Evolutionary conservation across 2,888 invertebrate genomes (phyloP), one percentile per base, ranked within the genome.

Genomic region (Pollenia labialis): DNA sequence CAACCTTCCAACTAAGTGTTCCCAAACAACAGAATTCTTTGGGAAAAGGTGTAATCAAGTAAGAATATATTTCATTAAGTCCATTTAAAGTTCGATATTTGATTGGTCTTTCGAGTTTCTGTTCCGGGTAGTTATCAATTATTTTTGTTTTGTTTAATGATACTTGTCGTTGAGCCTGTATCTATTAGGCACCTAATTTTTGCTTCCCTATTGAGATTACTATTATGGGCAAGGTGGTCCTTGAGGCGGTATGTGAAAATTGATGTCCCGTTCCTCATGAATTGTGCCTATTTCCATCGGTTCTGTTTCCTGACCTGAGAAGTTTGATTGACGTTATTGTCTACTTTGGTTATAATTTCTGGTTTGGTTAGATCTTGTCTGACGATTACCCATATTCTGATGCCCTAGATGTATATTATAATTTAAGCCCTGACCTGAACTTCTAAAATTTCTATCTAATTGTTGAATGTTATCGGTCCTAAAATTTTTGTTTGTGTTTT

Each of bases 191-290:
- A 18, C 18, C 18, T 18, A 18, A 18, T 18, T 18, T 18, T 18
- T 18, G 18, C 18, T 18, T 18, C 18, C 18, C 60, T 58, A 74
- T 58, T 23, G 56, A 54, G 10, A 74, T 48, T 42, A 10, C 40
- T 74, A 74, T 58, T 74, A 60, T 58, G 14, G 46, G 56, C 3
- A 74, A 42, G 11, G 16, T 54, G 18, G 44, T 9, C 58, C 54
- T 60, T n/a, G 74, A 74, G 74, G 58, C 74, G 16, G 42, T 16
- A 54, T 16, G 23, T 56, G 42, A 79, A 68, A 62, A 79, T 76
- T 46, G 58, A 72, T 42, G 14, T 44, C 72, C 12, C 18, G 18
- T 18, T 18, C 18, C 18, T 18, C 18, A 18, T 18, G 18, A 18
- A 18, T 18, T 18, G 18, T 18, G 18, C 18, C 18, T 18, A 18